Base-by-base conservation (phyloP, 2,888 invertebrate species). In the Himalopsyche kuldschensis region DNA sequence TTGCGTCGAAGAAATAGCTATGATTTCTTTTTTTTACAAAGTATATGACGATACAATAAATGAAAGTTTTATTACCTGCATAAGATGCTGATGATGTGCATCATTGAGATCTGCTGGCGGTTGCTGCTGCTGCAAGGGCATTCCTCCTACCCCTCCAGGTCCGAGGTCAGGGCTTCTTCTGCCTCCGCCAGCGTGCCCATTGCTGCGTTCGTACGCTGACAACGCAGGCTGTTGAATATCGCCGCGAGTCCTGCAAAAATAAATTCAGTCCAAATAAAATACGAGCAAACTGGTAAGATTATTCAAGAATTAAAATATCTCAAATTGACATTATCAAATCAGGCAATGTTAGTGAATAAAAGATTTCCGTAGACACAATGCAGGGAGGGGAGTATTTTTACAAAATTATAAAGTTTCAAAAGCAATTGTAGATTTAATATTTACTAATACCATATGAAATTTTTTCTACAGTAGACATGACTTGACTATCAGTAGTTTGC, bases 91-190 rank as follows among this genome's bases (percentile, higher is more conserved):
- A 88, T 69, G 69, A 69, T 69, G 69, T n/a, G 69, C 27, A 69
- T 69, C 69, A 69, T 91, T 69, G 69, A 69, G 69, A 69, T 69
- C 69, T 4, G 69, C 69, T 4, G 69, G 11, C 15, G 69, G 69
- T 55, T 55, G 55, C 24, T 55, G 91, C 92, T 87, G 91, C 91
- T 86, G 91, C 91, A 89, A 91, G 91, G 86, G 91, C 91, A 91
- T 91, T 91, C 87, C 91, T n/a, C 77, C 91, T 91, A 86, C 91
- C 91, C 82, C 91, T 4, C 63, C 80, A 4, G 75, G 80, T 11
- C 80, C 75, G 8, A 84, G 81, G 41, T 84, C 85, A 10, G 86
- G 85, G 31, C 81, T 82, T 10, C 84, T 47, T 27, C 82, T 82
- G 11, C 69, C 69, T 11, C 82, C 82, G 35, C 84, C 85, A 4